Evolutionary conservation across 23 tunicate species (phyloP).

Genomic region (Oikopleura albicans): DNA sequence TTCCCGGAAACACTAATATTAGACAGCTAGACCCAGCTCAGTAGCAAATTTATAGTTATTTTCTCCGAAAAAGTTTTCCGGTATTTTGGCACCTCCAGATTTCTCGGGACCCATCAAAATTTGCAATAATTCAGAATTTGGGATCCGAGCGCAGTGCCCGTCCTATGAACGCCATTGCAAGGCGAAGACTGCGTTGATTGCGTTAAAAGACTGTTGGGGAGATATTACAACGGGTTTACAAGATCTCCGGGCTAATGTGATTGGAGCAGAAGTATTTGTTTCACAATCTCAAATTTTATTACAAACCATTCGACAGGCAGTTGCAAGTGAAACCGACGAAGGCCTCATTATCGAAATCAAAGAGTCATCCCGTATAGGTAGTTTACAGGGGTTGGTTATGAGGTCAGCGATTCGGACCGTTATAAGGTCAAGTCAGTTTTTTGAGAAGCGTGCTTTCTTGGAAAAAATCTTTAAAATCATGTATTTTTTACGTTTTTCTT

Average conservation of each 20-base stretch:
- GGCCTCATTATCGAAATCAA: not conserved
- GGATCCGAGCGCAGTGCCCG: not conserved
- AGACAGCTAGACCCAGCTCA: no score
- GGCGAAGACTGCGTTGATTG: not conserved
- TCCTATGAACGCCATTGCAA: not conserved
- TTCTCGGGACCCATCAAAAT: not conserved
- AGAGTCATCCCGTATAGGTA: no score
- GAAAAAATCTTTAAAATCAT: no score
- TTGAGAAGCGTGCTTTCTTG: no score
- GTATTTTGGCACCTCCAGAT: no score
- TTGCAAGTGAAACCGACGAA: not conserved
- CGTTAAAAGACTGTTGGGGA: not conserved
- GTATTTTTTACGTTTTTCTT: no score
- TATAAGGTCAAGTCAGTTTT: no score
- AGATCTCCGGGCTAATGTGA: not conserved
- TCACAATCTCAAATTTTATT: not conserved
- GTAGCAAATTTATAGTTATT: no score
- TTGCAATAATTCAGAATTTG: not conserved
- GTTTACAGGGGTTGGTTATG: no score
- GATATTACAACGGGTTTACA: conserved; percentile 1
- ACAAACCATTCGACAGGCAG: not conserved
- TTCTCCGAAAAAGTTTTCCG: no score
- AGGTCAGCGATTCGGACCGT: no score
- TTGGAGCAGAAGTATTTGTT: not conserved
- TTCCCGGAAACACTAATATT: no score